A percentile compares a stretch with the other conserved stretches of the same genome.
Evolutionary conservation across 2,888 invertebrate species (phyloP).

Genomic region (Augiades crinisus): DNA sequence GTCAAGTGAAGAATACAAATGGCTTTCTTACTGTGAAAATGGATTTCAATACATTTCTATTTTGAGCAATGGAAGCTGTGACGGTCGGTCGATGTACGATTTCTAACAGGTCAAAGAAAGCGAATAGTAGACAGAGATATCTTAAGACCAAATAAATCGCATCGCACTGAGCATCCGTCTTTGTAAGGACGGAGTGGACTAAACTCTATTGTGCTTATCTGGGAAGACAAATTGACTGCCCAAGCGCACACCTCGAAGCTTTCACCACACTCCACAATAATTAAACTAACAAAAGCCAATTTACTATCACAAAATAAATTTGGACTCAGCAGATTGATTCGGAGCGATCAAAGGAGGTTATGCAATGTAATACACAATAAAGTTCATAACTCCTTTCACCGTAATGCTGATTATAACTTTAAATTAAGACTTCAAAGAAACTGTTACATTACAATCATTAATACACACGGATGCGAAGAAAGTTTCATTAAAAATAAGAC

Average conservation of each 20-base stretch:
- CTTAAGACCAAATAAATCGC: constrained; percentile 47
- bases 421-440: constrained; percentile 24
- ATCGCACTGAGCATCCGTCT: constrained; percentile 43
- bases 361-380: constrained; percentile 19
- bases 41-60: constrained; percentile 23
- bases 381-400: constrained; percentile 24
- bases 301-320: constrained; percentile 48
- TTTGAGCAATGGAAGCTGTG: constrained; percentile 34
- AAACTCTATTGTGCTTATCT: constrained; percentile 15
- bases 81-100: constrained; percentile 42
- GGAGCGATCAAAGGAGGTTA: constrained; percentile 28
- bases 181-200: constrained; percentile 11
- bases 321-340: constrained; percentile 36
- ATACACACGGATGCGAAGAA: constrained; percentile 5
- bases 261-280: constrained; percentile 46
- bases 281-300: constrained; percentile 51
- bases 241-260: constrained; percentile 36
- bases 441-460: constrained; percentile 9
- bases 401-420: constrained; percentile 23
- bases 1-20: constrained; percentile 11
- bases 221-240: constrained; percentile 21
- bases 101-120: constrained; percentile 69
- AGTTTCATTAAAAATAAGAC: background rate
- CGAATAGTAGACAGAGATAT: constrained; percentile 43
- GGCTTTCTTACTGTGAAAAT: constrained; percentile 15